phyloP scores from a whole-genome alignment of 30 jellyfish, hydroid and myxozoan genomes.

The Aurelia aurita complex sp. Pacific region DNA sequence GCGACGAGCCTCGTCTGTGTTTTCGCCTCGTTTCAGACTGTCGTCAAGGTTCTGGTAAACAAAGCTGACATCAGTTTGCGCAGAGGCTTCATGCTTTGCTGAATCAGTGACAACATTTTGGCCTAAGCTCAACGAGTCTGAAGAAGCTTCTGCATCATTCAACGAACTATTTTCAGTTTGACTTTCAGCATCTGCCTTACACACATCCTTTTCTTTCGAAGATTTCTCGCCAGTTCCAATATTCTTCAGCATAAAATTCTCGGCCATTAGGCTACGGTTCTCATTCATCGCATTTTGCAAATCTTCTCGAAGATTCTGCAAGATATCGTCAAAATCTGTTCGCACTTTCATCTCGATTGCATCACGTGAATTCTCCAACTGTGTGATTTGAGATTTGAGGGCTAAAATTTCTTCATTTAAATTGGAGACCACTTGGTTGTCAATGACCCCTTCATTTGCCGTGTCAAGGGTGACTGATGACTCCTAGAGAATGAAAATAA shows the following conservation, averaged over 20 bases:
- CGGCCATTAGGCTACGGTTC: constrained; percentile 65
- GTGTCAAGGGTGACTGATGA: neutral
- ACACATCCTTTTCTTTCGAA: neutral
- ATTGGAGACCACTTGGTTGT: neutral
- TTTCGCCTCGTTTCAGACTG: neutral
- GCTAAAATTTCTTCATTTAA: constrained; percentile 29
- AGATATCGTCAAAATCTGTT: constrained; percentile 71
- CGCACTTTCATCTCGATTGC: constrained; percentile 24
- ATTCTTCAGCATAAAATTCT: constrained; percentile 77
- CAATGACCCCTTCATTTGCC: neutral
- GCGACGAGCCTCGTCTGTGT: constrained; percentile 4
- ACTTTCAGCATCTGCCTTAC: neutral
- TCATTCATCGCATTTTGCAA: constrained; percentile 69
- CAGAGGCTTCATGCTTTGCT: constrained; percentile 17
- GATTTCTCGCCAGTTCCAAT: neutral
- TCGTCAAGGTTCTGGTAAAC: constrained; percentile 13
- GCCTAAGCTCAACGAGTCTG: neutral
- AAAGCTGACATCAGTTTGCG: constrained; percentile 44
- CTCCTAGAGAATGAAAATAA: neutral
- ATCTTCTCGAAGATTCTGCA: constrained; percentile 82
- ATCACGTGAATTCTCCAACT: neutral
- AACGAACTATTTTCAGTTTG: neutral
- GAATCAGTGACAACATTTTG: neutral
- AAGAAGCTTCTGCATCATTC: neutral
- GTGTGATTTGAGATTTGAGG: constrained; percentile 13